Percentiles rank a stretch among this genome's conserved stretches.
These are phyloP conservation scores for Brachionus sp. DNA, from an alignment of 1,140 invertebrate genomes.

Conservation along the genomic window DNA sequence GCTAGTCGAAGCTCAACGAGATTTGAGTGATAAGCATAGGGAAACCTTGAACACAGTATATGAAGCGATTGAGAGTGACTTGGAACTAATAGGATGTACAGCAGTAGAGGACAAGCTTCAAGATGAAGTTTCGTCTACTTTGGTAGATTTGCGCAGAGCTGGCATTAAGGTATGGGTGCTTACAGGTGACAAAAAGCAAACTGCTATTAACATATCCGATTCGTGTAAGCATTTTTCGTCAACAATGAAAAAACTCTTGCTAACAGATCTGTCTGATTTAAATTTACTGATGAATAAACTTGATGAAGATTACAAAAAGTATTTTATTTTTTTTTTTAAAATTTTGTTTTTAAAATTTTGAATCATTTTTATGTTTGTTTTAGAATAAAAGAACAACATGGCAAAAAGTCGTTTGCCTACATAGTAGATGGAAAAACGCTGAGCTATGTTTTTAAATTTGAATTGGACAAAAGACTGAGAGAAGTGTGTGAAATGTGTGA, in stretches of 20 bases:
- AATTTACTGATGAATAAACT: neutral
- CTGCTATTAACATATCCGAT: conserved; percentile 92
- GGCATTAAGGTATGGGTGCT: conserved; percentile 88
- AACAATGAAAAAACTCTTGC: neutral
- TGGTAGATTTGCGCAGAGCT: conserved; percentile 74
- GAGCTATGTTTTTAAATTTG: conserved; percentile 84
- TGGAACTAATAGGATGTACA: conserved; percentile 55
- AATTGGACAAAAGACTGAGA: conserved; percentile 84
- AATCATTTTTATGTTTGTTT: too few species aligned
- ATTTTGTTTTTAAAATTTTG: too few species aligned
- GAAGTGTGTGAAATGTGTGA: conserved; percentile 74
- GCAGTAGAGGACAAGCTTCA: conserved; percentile 89
- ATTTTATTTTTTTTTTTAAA: conserved; percentile 58
- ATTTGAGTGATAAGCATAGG: neutral
- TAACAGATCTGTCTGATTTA: conserved; percentile 16
- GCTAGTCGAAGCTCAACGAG: neutral
- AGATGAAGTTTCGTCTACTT: conserved; percentile 77
- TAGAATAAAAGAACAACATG: neutral
- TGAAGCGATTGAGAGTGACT: conserved; percentile 45
- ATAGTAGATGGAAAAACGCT: conserved; percentile 65
- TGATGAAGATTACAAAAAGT: neutral
- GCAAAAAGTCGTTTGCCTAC: neutral
- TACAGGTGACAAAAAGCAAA: conserved; percentile 95
- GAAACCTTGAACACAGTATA: neutral
- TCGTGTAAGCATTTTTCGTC: conserved; percentile 67